Base-by-base conservation (phyloP, 2,797 vertebrate genomes). In the Cottoperca gobio region DNA sequence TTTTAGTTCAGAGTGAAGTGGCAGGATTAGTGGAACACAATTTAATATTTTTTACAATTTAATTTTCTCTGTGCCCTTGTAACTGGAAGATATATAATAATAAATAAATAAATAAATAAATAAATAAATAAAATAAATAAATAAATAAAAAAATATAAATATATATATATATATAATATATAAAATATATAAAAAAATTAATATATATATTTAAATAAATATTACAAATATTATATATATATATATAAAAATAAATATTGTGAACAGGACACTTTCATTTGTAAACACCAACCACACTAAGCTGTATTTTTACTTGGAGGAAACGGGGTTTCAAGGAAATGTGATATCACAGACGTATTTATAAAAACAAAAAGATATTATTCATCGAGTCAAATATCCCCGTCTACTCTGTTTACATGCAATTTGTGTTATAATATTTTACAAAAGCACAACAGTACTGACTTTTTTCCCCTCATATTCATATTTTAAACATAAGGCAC, bases 1-100 rank as follows among this genome's bases (percentile, higher is more conserved):
- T 67, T 61, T 74, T 40, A 67, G 42, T 72, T 55, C 33, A 66
- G 8, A 33, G 42, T 73, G 21, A 69, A 55, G 49, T 68, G 57
- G 24, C 43, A 74, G 26, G 9, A 57, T 73, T 58, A 53, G 19
- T 59, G 54, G 10, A 69, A n/a, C 12, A 39, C 48, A 26, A 57
- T 65, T 66, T 58, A 2, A 71, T n/a, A 37, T 54, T 17, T 64
- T 14, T 40, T 59, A 17, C 1, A 21, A 24, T 33, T 58, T 46
- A n/a, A 21, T 28, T 58, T 43, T 28, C 39, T 33, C 16, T 21
- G 9, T 21, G 28, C 17, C 16, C 21, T 7, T 58, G 45, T 66
- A 8, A 54, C n/a, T 31, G 42, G 21, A 3, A n/a, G 7, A 19
- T 21, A n/a, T n/a, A n/a, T n/a, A n/a, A n/a, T n/a, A n/a, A n/a